These are phyloP conservation scores for Himalopsyche anomala DNA, from an alignment of 2,888 invertebrate species.

Conservation along the genomic window DNA sequence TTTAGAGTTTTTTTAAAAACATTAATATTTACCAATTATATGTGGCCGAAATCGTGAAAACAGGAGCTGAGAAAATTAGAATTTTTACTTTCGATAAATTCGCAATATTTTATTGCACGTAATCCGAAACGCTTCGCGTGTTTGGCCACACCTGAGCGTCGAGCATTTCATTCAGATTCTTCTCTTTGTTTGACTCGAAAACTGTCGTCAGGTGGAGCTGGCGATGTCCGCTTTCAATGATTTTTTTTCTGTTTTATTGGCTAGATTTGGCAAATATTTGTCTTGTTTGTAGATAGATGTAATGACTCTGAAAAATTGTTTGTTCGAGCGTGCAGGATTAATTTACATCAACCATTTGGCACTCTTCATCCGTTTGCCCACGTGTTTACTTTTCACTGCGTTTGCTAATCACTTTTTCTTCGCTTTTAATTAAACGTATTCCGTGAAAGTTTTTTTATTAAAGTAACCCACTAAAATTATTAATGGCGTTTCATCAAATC, in stretches of 20 bases:
- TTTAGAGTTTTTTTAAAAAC: too few species aligned
- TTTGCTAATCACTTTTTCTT: neutral
- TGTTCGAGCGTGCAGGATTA: neutral
- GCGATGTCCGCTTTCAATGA: constrained; percentile 20
- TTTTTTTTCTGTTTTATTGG: neutral
- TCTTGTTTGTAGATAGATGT: neutral
- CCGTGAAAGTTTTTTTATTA: constrained; percentile 12
- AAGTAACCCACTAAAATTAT: too few species aligned
- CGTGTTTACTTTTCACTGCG: neutral
- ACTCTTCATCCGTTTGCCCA: neutral
- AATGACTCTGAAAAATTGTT: neutral
- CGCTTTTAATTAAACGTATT: neutral
- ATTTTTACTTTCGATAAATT: neutral
- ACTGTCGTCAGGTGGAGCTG: constrained; percentile 20
- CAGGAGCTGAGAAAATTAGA: too few species aligned
- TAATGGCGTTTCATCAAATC: too few species aligned
- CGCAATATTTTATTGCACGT: too few species aligned
- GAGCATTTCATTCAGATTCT: neutral
- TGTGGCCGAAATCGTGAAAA: too few species aligned
- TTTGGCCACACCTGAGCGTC: neutral
- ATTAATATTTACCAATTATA: too few species aligned
- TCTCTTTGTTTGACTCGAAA: neutral
- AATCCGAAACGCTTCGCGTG: too few species aligned
- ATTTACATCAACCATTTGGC: neutral
- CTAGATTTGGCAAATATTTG: neutral